These are phyloP conservation scores for Noctuana brunneofusca DNA, from an alignment of 2,888 invertebrate species.

Conservation along the genomic window DNA sequence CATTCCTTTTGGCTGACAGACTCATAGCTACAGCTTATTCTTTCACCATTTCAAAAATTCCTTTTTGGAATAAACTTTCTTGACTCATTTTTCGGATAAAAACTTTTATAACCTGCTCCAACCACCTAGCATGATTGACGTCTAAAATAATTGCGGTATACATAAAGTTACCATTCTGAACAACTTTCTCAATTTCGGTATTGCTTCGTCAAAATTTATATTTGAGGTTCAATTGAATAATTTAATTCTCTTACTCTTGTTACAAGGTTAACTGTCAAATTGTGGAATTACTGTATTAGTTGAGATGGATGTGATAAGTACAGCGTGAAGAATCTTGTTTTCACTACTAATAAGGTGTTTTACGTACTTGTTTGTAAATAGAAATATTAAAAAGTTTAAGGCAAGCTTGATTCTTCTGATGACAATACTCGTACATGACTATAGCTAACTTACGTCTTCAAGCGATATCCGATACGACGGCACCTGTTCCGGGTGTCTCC, in stretches of 20 bases:
- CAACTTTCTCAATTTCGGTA: background rate
- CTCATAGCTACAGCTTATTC: background rate
- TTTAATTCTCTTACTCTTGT: background rate
- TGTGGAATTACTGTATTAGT: too few relatives aligned
- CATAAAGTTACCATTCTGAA: background rate
- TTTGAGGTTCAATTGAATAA: background rate
- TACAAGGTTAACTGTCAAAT: background rate
- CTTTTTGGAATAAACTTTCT: conserved; percentile 17
- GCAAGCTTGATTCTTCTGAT: too few relatives aligned
- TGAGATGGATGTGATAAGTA: too few relatives aligned
- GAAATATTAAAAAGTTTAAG: too few relatives aligned
- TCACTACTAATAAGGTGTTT: too few relatives aligned
- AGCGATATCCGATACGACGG: conserved; percentile 86
- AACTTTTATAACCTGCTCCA: background rate
- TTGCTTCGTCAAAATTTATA: background rate
- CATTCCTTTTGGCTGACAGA: conserved; percentile 16
- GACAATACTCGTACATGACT: too few relatives aligned
- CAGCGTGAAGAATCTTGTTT: too few relatives aligned
- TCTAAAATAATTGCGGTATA: conserved; percentile 3
- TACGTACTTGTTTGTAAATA: too few relatives aligned
- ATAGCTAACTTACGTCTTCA: conserved; percentile 83
- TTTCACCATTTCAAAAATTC: conserved; percentile 11
- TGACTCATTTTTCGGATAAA: background rate
- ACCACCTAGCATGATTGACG: conserved; percentile 7
- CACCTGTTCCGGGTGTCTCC: conserved; percentile 94